A percentile compares a stretch with the other conserved stretches of the same genome.
Conservation (phyloP, 2,888 invertebrate species). For the Tillus elongatus region DNA sequence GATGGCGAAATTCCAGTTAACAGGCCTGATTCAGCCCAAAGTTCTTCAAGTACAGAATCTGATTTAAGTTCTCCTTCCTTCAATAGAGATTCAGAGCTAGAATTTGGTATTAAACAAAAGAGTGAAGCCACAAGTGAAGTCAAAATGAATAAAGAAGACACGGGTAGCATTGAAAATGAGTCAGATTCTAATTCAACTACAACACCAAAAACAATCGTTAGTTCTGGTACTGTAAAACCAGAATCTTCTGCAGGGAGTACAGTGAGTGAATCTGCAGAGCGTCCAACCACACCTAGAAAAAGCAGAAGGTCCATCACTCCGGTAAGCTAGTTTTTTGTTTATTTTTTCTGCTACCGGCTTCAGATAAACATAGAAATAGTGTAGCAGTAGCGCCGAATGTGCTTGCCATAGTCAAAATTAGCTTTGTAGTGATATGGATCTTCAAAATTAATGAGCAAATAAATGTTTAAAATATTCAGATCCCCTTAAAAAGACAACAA, state of each 20-base stretch:
- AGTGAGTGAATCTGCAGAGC: conserved; percentile 47
- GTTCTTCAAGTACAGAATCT: conserved; percentile 64
- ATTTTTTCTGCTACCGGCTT: too few relatives aligned
- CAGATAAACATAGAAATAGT: too few relatives aligned
- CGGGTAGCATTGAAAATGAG: conserved; percentile 62
- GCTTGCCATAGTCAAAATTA: too few relatives aligned
- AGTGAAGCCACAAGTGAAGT: conserved; percentile 28
- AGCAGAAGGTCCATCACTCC: conserved; percentile 45
- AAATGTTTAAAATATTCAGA: too few relatives aligned
- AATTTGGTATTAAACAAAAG: conserved; percentile 44
- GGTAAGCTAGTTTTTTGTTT: conserved; percentile 37
- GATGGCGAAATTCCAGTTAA: conserved; percentile 49
- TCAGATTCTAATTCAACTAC: conserved; percentile 70
- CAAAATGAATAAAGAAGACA: conserved; percentile 45
- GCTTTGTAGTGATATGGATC: too few relatives aligned
- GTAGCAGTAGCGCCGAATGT: too few relatives aligned
- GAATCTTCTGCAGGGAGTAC: conserved; percentile 45
- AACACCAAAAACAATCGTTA: conserved; percentile 63
- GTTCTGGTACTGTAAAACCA: conserved; percentile 44
- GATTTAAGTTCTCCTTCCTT: conserved; percentile 62
- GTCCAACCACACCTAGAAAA: conserved; percentile 47
- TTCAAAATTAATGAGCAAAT: too few relatives aligned
- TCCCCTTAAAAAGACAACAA: too few relatives aligned
- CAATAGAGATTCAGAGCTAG: conserved; percentile 59
- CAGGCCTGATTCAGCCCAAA: conserved; percentile 62